Evolutionary conservation across 1,140 invertebrate species (phyloP).

Genomic region (Pachypeltis micranthus): DNA sequence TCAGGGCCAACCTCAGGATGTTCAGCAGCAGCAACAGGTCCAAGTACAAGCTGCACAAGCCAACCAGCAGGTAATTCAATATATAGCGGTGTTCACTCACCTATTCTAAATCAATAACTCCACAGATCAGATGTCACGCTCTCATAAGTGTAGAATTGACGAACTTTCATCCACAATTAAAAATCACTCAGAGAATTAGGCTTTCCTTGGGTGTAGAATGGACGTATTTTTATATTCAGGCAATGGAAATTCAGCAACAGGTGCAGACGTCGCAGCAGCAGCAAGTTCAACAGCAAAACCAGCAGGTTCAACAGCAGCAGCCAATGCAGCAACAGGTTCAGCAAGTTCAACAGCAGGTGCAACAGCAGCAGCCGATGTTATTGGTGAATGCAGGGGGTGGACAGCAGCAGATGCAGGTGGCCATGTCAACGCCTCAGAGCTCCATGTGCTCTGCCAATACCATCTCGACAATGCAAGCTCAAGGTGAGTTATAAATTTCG

Average conservation of each 20-base stretch:
- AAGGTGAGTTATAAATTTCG: too few species aligned
- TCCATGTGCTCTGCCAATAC: constrained; percentile 16
- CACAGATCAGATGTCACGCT: too few species aligned
- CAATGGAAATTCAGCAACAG: constrained; percentile 9
- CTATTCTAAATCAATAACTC: too few species aligned
- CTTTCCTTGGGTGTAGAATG: too few species aligned
- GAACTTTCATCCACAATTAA: too few species aligned
- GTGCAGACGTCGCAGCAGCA: constrained; percentile 8
- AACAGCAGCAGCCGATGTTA: constrained; percentile 16
- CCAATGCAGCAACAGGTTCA: constrained; percentile 3
- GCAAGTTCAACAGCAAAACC: constrained; percentile 9
- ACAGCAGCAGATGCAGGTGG: constrained; percentile 21
- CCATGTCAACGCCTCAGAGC: constrained; percentile 17
- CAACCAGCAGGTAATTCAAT: background rate
- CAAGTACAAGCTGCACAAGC: background rate
- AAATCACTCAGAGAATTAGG: too few species aligned
- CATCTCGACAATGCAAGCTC: constrained; percentile 18
- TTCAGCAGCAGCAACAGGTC: constrained; percentile 11
- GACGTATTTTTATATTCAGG: background rate
- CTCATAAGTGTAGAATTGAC: too few species aligned
- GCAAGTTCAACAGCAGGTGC: constrained; percentile 14
- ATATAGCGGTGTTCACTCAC: too few species aligned
- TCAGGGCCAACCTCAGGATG: constrained; percentile 9
- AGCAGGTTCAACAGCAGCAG: constrained; percentile 12
- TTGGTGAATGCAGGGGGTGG: constrained; percentile 20